Base-by-base conservation (phyloP, 2,888 invertebrate genomes). In the Athalia circularis region DNA sequence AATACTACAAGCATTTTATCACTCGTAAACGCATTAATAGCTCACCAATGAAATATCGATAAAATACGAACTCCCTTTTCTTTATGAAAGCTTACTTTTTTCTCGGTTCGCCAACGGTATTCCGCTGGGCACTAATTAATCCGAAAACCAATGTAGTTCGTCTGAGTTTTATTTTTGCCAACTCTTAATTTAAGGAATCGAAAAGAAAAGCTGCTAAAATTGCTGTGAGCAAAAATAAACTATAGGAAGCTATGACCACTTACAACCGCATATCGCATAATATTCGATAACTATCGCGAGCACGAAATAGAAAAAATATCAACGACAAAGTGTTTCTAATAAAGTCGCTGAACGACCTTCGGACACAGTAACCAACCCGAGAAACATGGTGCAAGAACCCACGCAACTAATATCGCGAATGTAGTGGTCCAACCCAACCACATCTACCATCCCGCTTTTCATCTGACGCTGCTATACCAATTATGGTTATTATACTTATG, bases 21-120 rank as follows among this genome's bases (percentile, higher is more conserved):
- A 61, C 43, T 50, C 61, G 61, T 77, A 70, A 72, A 77, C 70
- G 29, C 70, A 77, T 70, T 77, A 77, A 77, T 70, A 77, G 61
- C 62, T 70, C 11, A 29, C 70, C 45, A 61, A 65, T 70, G 72
- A 77, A 61, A 76, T 59, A 59, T 47, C 72, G 59, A 72, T 72
- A 72, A 70, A 77, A 77, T 77, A 68, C 52, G 8, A 57, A 45
- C 64, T 64, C 3, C 50, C 52, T 48, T 52, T 52, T 45, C 65
- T 50, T 76, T 76, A 64, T 15, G 47, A 15, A 76, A 76, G 72
- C 47, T 43, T n/a, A 72, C 72, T 59, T 59, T 59, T 47, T 11
- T 57, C 72, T 57, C 4, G 7, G 45, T n/a, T 72, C 9, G 47
- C 8, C 47, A 59, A 43, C 72, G 43, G 6, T 5, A 9, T 59